Percentiles rank a stretch among this genome's conserved stretches.
Evolutionary conservation across 2,888 invertebrate species (phyloP).

Genomic region (Trachelus tabidus): DNA sequence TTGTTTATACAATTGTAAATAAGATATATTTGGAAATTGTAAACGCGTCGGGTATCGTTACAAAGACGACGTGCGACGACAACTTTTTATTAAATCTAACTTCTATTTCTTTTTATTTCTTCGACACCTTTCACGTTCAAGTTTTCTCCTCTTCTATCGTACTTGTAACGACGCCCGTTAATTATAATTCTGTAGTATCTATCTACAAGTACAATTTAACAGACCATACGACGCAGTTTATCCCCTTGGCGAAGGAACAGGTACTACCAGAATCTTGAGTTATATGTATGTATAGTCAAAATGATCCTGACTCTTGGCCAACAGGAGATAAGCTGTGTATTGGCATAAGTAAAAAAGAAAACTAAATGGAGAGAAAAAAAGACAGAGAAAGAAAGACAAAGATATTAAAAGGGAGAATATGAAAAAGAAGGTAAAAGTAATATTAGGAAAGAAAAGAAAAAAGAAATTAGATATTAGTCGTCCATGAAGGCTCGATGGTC

Average conservation of each 20-base stretch:
- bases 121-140: background rate
- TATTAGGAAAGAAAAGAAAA: background rate
- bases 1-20: background rate
- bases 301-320: background rate
- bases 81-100: background rate
- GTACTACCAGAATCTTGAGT: background rate
- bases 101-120: background rate
- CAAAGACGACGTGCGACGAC: background rate
- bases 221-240: background rate
- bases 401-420: background rate
- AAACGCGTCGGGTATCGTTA: background rate
- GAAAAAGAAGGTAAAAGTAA: background rate
- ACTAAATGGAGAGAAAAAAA: background rate
- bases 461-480: background rate
- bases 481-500: background rate
- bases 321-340: background rate
- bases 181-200: background rate
- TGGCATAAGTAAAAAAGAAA: background rate
- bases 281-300: background rate
- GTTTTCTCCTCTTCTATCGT: background rate
- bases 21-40: background rate
- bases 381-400: background rate
- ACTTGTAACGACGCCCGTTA: background rate
- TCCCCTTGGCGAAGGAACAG: background rate
- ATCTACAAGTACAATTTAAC: background rate